A percentile compares a stretch with the other conserved stretches of the same genome.
These are phyloP conservation scores for Drosophila teissieri DNA, from an alignment of 1,140 invertebrate genomes.

Conservation along the genomic window DNA sequence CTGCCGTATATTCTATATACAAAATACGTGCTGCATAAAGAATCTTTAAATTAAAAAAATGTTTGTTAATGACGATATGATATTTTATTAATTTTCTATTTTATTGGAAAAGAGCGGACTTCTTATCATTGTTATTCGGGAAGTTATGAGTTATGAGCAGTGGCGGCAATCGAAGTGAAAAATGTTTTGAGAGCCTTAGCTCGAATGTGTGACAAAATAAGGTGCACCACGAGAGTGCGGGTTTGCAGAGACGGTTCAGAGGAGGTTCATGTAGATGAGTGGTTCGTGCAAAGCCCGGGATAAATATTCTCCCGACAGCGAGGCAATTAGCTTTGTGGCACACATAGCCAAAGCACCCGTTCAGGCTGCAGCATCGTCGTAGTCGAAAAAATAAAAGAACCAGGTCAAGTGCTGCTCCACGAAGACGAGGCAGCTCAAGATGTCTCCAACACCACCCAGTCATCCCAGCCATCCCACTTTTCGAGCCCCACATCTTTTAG, in stretches of 20 bases:
- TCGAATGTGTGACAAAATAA: slow-evolving; percentile 10
- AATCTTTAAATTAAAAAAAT: no score
- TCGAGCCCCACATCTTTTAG: not conserved
- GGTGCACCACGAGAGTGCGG: not conserved
- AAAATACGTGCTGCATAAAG: no score
- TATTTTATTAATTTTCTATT: not conserved
- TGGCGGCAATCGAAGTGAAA: slow-evolving; percentile 1
- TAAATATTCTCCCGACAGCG: slow-evolving; percentile 8
- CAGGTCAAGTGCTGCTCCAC: slow-evolving; percentile 71
- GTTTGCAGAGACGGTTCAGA: not conserved
- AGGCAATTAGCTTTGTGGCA: slow-evolving; percentile 64
- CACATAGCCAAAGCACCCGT: slow-evolving; percentile 35
- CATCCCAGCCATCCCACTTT: not conserved
- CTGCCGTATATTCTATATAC: no score
- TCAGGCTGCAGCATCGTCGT: slow-evolving; percentile 13
- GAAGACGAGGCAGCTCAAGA: slow-evolving; percentile 41
- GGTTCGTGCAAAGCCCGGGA: not conserved
- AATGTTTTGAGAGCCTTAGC: slow-evolving; percentile 1
- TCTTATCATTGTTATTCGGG: not conserved
- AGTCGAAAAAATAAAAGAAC: slow-evolving; percentile 39
- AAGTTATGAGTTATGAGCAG: not conserved
- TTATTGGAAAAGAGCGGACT: not conserved
- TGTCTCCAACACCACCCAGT: slow-evolving; percentile 26
- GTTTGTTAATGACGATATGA: not conserved
- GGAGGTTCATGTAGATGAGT: slow-evolving; percentile 5